Evolutionary conservation across 2,113 vertebrate genomes (phyloP).

Genomic region (Thalassarche chlororhynchos): DNA sequence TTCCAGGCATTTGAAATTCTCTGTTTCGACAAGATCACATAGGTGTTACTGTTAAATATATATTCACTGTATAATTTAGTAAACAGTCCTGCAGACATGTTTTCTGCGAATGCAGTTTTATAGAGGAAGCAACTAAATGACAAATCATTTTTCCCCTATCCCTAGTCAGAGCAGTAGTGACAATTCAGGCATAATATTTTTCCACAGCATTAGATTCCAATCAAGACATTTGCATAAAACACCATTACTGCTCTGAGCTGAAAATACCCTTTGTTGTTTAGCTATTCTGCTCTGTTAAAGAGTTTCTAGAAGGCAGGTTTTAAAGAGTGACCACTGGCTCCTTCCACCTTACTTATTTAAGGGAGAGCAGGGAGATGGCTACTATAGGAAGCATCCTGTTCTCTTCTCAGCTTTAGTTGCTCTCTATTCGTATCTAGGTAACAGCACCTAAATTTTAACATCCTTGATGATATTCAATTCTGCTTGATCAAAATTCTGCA

Average conservation of each 20-base stretch:
- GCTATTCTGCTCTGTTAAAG: neutral
- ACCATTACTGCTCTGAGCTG: neutral
- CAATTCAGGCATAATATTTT: neutral
- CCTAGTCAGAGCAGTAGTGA: neutral
- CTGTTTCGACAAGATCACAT: neutral
- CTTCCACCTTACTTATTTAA: neutral
- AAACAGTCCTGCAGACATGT: neutral
- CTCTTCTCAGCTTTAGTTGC: neutral
- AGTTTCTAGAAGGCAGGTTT: neutral
- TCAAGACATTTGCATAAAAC: neutral
- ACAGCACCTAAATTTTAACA: neutral
- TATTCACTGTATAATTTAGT: neutral
- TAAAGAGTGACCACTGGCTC: neutral
- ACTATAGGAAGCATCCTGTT: neutral
- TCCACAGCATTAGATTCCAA: neutral
- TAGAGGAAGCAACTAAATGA: neutral
- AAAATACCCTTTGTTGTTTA: neutral
- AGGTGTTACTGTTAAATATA: conserved; percentile 10
- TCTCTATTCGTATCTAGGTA: neutral
- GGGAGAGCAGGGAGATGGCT: neutral
- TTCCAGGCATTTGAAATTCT: neutral
- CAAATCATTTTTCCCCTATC: neutral
- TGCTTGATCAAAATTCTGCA: neutral
- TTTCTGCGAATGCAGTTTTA: neutral
- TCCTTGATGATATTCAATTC: neutral